Evolutionary conservation across 2,797 vertebrate genomes (phyloP), one percentile per base, ranked within the genome.

Genomic region (Chromis chromis): DNA sequence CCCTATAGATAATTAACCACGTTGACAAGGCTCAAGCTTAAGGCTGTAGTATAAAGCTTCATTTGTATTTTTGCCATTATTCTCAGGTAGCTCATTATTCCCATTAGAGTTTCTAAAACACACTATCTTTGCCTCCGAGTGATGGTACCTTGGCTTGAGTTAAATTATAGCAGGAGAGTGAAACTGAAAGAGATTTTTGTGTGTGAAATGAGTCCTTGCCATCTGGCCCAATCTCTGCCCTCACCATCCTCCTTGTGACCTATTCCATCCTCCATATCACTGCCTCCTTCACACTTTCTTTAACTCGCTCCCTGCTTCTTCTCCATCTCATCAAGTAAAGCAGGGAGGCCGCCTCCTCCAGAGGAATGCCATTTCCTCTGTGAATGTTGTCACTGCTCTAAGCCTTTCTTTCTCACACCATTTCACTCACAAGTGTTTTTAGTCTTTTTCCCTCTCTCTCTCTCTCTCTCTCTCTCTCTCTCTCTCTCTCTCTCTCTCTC

Each of bases 381-480:
- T 72, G 73, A 81, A 83, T 78, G 79, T 86, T 82, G 63, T 75
- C 50, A 59, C 71, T 27, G 80, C 82, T 86, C 75, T 62, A 65
- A 88, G 79, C 76, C 84, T 78, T 88, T 85, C 54, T 80, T 81
- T 83, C 74, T 88, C 84, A 87, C 82, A 84, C 86, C 86, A 85
- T 90, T 92, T 91, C 87, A 82, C 81, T 80, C 76, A 62, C 78
- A 87, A 86, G 83, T 83, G 71, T 44, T 76, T 89, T 79, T 85
- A 39, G 39, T 68, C 19, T 62, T 57, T 61, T 56, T 69, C 10
- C 22, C 50, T 5, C 21, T 31, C 13, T 9, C 25, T 62, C 52
- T 50, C 49, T 65, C 72, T 83, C 58, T 91, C 78, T 79, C 76
- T 54, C 49, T 65, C 50, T 5, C 21, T 31, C 13, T 9, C 25